These are phyloP conservation scores for Melolontha melolontha DNA, from an alignment of 2,888 invertebrate species.

Conservation along the genomic window DNA sequence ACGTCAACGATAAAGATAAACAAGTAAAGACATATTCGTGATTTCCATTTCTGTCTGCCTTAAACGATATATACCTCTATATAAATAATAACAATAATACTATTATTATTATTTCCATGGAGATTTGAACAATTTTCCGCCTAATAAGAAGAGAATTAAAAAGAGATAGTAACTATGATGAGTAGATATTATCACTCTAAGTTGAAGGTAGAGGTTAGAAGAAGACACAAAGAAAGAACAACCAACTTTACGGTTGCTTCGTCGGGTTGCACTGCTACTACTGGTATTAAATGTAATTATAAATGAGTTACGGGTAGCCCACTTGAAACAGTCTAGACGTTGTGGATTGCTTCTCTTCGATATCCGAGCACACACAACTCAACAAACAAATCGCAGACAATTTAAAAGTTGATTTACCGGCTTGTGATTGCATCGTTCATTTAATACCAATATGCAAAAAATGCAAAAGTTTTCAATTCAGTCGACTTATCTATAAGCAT, in stretches of 20 bases:
- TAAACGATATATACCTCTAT: neutral
- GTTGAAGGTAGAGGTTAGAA: neutral
- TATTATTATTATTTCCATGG: slow-evolving; percentile 12
- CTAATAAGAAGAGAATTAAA: slow-evolving; percentile 10
- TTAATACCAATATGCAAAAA: neutral
- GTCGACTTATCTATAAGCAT: too few species aligned
- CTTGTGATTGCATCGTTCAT: slow-evolving; percentile 6
- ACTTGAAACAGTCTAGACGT: slow-evolving; percentile 42
- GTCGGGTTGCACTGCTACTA: slow-evolving; percentile 28
- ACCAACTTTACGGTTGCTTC: slow-evolving; percentile 24
- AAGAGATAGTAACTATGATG: slow-evolving; percentile 10
- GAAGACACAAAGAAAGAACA: slow-evolving; percentile 1
- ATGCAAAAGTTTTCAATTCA: too few species aligned
- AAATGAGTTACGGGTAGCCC: slow-evolving; percentile 44
- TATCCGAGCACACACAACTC: slow-evolving; percentile 14
- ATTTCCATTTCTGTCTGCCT: slow-evolving; percentile 4
- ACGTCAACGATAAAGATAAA: neutral
- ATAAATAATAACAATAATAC: slow-evolving; percentile 12
- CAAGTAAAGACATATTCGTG: slow-evolving; percentile 7
- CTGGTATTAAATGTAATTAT: slow-evolving; percentile 45
- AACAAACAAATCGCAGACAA: slow-evolving; percentile 1
- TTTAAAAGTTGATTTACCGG: neutral
- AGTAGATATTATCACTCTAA: neutral
- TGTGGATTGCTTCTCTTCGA: slow-evolving; percentile 18
- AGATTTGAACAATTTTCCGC: slow-evolving; percentile 10